These are phyloP conservation scores for Syngnathus acus DNA, from an alignment of 2,797 vertebrate species.

Conservation along the genomic window DNA sequence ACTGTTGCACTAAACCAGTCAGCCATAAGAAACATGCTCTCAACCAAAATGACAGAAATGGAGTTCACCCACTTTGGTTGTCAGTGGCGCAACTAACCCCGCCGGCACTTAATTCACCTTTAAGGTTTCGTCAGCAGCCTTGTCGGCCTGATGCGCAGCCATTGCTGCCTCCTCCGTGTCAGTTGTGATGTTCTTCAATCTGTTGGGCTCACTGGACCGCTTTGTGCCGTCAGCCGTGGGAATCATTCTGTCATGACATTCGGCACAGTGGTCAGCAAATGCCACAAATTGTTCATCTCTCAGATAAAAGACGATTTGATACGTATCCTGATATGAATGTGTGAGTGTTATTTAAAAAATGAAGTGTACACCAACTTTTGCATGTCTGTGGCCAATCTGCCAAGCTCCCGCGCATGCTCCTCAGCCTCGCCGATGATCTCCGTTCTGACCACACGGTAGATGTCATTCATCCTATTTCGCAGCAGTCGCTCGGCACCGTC, in stretches of 20 bases:
- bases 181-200: slow-evolving; percentile 35
- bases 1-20: not conserved
- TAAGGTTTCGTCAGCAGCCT: slow-evolving; percentile 63
- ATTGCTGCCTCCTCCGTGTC: slow-evolving; percentile 66
- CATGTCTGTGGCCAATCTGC: slow-evolving; percentile 64
- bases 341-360: not conserved
- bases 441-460: slow-evolving; percentile 50
- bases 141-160: slow-evolving; percentile 67
- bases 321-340: not conserved
- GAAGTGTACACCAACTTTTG: slow-evolving; percentile 66
- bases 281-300: not conserved
- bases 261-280: not conserved
- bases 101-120: slow-evolving; percentile 40
- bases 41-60: not conserved
- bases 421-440: slow-evolving; percentile 68
- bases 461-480: slow-evolving; percentile 56
- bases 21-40: too few relatives aligned
- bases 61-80: not conserved
- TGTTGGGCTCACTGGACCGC: not conserved
- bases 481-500: slow-evolving; percentile 69
- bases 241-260: slow-evolving; percentile 62
- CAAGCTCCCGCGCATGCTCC: slow-evolving; percentile 67
- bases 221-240: slow-evolving; percentile 54
- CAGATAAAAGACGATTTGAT: too few relatives aligned
- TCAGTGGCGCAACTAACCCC: too few relatives aligned